phyloP scores from a whole-genome alignment of 2,113 vertebrate genomes.

The Oenanthe oenanthe region DNA sequence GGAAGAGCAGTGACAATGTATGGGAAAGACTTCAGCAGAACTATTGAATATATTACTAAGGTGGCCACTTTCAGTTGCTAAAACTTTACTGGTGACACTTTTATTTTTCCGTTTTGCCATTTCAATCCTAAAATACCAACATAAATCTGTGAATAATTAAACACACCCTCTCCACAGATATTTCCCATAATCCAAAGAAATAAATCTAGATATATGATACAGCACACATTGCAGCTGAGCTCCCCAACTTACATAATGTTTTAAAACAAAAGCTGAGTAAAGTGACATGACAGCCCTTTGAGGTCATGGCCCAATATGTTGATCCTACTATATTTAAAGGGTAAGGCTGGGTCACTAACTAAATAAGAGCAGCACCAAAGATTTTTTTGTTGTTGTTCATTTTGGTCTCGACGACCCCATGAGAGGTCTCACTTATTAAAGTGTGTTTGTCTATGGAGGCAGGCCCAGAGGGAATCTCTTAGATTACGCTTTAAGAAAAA shows the following conservation, averaged over 20 bases:
- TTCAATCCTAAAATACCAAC: slow-evolving; percentile 29
- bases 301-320: slow-evolving; percentile 58
- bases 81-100: slow-evolving; percentile 73
- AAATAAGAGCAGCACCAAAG: slow-evolving; percentile 41
- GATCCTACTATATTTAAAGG: slow-evolving; percentile 67
- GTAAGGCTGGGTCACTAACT: slow-evolving; percentile 67
- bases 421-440: slow-evolving; percentile 74
- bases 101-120: slow-evolving; percentile 22
- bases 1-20: slow-evolving; percentile 17
- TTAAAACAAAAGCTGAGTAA: slow-evolving; percentile 64
- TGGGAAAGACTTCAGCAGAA: slow-evolving; percentile 44
- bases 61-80: slow-evolving; percentile 69
- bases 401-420: slow-evolving; percentile 67
- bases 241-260: slow-evolving; percentile 55
- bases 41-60: slow-evolving; percentile 50
- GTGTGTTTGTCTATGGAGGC: slow-evolving; percentile 67
- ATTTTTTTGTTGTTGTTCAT: slow-evolving; percentile 59
- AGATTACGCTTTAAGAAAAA: slow-evolving; percentile 64
- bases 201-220: slow-evolving; percentile 56
- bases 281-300: slow-evolving; percentile 49
- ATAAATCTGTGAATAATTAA: slow-evolving; percentile 55
- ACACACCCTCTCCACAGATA: slow-evolving; percentile 6
- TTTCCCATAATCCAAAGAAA: slow-evolving; percentile 41
- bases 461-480: slow-evolving; percentile 70
- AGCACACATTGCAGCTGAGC: slow-evolving; percentile 47